These are phyloP conservation scores for Dynastes tityus DNA, from an alignment of 2,888 invertebrate genomes.

Conservation along the genomic window DNA sequence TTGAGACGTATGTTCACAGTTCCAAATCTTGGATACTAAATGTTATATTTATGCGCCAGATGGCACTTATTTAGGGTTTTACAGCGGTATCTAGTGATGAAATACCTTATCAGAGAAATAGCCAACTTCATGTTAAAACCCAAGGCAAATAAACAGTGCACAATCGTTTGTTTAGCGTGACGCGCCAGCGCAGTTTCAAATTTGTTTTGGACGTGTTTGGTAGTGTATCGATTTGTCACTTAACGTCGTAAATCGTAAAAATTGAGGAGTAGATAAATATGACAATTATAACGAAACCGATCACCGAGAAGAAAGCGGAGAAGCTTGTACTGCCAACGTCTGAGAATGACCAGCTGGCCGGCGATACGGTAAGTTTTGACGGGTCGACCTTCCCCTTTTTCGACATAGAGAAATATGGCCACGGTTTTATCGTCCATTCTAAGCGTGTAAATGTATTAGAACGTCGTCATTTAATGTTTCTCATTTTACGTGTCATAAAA, in stretches of 20 bases:
- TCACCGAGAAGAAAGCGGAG: constrained; percentile 81
- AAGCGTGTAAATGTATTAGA: background rate
- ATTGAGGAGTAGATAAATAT: constrained; percentile 70
- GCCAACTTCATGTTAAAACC: constrained; percentile 17
- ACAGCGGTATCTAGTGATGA: background rate
- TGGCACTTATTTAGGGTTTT: too few species aligned
- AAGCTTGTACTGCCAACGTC: constrained; percentile 80
- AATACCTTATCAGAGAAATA: background rate
- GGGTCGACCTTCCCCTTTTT: constrained; percentile 16
- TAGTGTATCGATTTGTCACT: constrained; percentile 47
- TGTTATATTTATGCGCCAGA: too few species aligned
- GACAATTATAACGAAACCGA: constrained; percentile 87
- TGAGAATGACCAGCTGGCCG: constrained; percentile 70
- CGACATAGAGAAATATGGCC: constrained; percentile 39
- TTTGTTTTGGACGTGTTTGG: constrained; percentile 47
- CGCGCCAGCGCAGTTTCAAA: constrained; percentile 48
- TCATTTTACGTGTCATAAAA: too few species aligned
- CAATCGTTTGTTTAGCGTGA: constrained; percentile 34
- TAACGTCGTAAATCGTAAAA: constrained; percentile 37
- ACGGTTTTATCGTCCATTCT: background rate
- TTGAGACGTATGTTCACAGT: too few species aligned
- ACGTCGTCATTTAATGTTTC: too few species aligned
- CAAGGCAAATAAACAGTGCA: constrained; percentile 29
- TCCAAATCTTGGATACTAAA: too few species aligned
- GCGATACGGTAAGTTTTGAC: constrained; percentile 63